phyloP scores from a whole-genome alignment of 2,113 vertebrate species.

The Cariama cristata region DNA sequence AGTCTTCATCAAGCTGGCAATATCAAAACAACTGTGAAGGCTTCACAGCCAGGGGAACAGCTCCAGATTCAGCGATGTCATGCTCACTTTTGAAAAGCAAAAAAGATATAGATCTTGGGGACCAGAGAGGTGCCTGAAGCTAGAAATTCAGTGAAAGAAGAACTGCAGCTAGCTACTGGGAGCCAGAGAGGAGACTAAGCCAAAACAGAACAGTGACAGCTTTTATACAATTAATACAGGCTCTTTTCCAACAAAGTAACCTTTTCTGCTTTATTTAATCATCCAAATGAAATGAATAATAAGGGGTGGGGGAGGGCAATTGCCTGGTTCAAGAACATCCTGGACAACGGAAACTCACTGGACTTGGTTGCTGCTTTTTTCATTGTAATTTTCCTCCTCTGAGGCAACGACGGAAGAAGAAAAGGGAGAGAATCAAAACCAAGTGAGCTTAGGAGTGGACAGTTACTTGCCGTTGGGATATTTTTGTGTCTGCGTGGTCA shows the following conservation, averaged over 20 bases:
- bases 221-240: slow-evolving; percentile 52
- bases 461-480: neutral
- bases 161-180: neutral
- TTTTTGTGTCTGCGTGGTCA: neutral
- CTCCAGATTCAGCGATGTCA: neutral
- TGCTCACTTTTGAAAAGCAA: neutral
- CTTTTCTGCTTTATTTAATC: slow-evolving; percentile 57
- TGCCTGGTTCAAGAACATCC: slow-evolving; percentile 25
- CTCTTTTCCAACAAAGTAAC: slow-evolving; percentile 62
- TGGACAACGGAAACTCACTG: slow-evolving; percentile 10
- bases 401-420: neutral
- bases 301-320: neutral
- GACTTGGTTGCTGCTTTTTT: neutral
- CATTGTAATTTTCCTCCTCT: neutral
- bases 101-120: neutral
- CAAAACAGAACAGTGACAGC: slow-evolving; percentile 60
- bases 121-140: slow-evolving; percentile 19
- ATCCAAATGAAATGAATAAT: slow-evolving; percentile 46
- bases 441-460: neutral
- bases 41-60: neutral
- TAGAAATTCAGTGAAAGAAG: slow-evolving; percentile 7
- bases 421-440: neutral
- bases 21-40: neutral
- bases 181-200: slow-evolving; percentile 15
- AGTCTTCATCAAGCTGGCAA: neutral